A percentile compares a stretch with the other conserved stretches of the same genome.
phyloP scores from a whole-genome alignment of 2,888 invertebrate species.

The Ectemnius lituratus region DNA sequence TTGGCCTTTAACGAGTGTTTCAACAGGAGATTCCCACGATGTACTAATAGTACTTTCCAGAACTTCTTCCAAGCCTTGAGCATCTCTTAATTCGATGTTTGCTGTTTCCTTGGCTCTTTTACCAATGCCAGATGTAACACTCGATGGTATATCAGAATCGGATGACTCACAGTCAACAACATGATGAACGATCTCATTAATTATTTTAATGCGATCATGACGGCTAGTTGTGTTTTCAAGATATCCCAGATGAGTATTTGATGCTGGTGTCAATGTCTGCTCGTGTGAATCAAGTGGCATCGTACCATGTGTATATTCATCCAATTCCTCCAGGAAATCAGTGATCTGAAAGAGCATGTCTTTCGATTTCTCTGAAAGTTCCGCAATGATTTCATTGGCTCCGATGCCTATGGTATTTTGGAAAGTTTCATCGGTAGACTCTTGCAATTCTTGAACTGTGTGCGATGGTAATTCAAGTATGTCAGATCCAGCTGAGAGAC shows the following conservation, averaged over 20 bases:
- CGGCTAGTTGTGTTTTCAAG: background rate
- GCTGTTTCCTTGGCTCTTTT: conserved; percentile 24
- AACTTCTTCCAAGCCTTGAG: background rate
- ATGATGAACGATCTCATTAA: conserved; percentile 71
- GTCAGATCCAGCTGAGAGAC: conserved; percentile 61
- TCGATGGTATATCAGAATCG: background rate
- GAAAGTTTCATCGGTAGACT: conserved; percentile 65
- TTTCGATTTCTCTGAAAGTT: conserved; percentile 45
- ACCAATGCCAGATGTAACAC: background rate
- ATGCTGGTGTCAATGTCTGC: background rate
- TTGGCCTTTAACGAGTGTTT: too few relatives aligned
- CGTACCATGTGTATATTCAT: background rate
- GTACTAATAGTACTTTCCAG: background rate
- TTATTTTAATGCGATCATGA: conserved; percentile 42
- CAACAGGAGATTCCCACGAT: too few relatives aligned
- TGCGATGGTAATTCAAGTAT: conserved; percentile 63
- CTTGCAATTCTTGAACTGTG: conserved; percentile 60
- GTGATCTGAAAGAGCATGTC: background rate
- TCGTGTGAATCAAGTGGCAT: background rate
- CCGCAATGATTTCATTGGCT: conserved; percentile 70
- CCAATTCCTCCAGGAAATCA: background rate
- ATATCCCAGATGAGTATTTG: background rate
- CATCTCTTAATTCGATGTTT: conserved; percentile 28
- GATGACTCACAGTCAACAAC: conserved; percentile 27
- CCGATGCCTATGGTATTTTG: conserved; percentile 66